Evolutionary conservation across 2,797 vertebrate species (phyloP).

Genomic region (Discoglossus pictus): DNA sequence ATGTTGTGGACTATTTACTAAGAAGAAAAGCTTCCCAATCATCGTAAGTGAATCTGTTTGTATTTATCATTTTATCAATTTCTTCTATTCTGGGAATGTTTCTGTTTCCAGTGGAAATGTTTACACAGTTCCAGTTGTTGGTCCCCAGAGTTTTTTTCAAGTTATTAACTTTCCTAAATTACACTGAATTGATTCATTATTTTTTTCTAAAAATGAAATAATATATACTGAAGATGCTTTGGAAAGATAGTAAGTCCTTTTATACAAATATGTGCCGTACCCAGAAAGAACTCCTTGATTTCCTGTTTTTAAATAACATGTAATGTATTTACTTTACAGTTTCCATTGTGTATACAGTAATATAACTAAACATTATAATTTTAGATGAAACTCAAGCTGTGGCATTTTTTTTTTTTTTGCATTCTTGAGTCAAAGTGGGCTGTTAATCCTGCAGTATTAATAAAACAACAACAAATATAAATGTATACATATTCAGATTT

Average conservation of each 20-base stretch:
- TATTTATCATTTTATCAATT: conserved; percentile 44
- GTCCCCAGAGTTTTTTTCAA: conserved; percentile 3
- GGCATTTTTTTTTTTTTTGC: too few species aligned
- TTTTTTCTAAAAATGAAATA: neutral
- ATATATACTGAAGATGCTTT: conserved; percentile 31
- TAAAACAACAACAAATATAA: too few species aligned
- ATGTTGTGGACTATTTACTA: conserved; percentile 94
- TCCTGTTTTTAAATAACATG: conserved; percentile 5
- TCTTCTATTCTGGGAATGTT: conserved; percentile 33
- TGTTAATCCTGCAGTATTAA: too few species aligned
- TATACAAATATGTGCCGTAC: conserved; percentile 10
- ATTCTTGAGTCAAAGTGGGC: too few species aligned
- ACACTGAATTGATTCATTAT: neutral
- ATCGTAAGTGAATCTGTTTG: conserved; percentile 77
- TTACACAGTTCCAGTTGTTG: conserved; percentile 56
- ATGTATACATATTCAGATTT: too few species aligned
- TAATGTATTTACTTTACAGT: conserved; percentile 11
- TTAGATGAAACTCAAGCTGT: neutral
- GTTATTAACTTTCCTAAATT: conserved; percentile 1
- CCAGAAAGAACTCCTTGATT: neutral
- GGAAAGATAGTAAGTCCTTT: conserved; percentile 1
- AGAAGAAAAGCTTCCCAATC: conserved; percentile 89
- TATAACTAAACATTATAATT: conserved; percentile 16
- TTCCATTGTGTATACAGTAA: conserved; percentile 12
- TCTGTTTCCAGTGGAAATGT: conserved; percentile 56